phyloP scores from a whole-genome alignment of 2,113 vertebrate genomes.

The Chinchilla lanigera region DNA sequence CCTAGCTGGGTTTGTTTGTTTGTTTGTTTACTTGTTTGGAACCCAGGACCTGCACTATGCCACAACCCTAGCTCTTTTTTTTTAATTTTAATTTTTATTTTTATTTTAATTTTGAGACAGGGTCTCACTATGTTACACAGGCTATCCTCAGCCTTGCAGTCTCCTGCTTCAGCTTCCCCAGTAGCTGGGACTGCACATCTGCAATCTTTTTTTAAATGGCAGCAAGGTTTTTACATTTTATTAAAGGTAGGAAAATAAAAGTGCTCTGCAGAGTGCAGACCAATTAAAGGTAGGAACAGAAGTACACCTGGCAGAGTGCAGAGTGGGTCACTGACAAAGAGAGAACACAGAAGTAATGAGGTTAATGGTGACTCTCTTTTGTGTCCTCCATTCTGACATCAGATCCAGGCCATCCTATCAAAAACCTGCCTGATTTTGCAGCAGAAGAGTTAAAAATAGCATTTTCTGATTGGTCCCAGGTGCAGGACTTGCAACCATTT shows the following conservation, averaged over 20 bases:
- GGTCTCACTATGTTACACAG: neutral
- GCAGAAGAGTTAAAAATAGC: neutral
- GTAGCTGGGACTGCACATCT: neutral
- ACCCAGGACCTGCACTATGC: too few species aligned
- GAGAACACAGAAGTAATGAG: neutral
- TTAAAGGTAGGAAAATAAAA: neutral
- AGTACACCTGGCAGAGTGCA: neutral
- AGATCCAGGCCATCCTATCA: neutral
- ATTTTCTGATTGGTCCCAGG: neutral
- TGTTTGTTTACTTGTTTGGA: neutral
- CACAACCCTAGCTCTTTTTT: neutral
- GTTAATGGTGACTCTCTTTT: neutral
- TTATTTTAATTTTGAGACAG: neutral
- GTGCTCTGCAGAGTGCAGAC: neutral
- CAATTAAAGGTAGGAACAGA: neutral
- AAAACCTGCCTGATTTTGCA: neutral
- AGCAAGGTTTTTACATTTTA: neutral
- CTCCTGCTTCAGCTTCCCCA: neutral
- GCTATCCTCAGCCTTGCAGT: neutral
- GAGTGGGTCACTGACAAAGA: neutral
- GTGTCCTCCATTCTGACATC: neutral
- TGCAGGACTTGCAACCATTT: neutral
- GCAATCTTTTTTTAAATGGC: neutral
- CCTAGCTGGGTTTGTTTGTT: neutral
- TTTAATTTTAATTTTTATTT: neutral